Evolutionary conservation across 92 coral and sea anemone species (phyloP).

Genomic region (Umimayanthus chanpuru): DNA sequence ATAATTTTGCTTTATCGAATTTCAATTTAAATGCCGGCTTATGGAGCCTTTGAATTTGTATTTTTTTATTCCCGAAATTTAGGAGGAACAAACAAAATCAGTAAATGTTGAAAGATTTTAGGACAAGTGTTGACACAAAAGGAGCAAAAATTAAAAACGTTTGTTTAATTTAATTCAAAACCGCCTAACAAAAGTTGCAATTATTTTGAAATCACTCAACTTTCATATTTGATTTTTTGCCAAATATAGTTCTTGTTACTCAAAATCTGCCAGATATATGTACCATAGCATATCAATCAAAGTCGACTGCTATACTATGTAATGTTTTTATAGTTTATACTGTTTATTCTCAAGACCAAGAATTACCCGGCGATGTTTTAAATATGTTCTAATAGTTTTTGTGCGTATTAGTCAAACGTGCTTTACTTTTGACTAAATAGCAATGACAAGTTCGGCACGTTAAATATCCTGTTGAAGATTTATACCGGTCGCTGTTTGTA

Average conservation of each 20-base stretch:
- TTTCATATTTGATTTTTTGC: background rate
- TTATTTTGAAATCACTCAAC: no score
- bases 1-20: background rate
- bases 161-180: background rate
- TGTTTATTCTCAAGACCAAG: no score
- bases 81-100: background rate
- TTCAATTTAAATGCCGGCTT: no score
- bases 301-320: background rate
- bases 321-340: no score
- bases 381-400: background rate
- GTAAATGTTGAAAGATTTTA: background rate
- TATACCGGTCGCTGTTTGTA: no score
- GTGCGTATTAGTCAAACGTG: background rate
- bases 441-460: background rate
- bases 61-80: background rate
- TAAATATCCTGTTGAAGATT: background rate
- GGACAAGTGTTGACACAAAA: background rate
- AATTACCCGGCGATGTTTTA: no score
- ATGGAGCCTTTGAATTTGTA: background rate
- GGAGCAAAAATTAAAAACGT: no score
- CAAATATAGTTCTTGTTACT: background rate
- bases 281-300: background rate
- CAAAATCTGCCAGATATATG: background rate
- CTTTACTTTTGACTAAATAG: no score
- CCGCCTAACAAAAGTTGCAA: background rate